Base-by-base conservation (phyloP, 2,797 vertebrate species). In the Macroramphosus scolopax region DNA sequence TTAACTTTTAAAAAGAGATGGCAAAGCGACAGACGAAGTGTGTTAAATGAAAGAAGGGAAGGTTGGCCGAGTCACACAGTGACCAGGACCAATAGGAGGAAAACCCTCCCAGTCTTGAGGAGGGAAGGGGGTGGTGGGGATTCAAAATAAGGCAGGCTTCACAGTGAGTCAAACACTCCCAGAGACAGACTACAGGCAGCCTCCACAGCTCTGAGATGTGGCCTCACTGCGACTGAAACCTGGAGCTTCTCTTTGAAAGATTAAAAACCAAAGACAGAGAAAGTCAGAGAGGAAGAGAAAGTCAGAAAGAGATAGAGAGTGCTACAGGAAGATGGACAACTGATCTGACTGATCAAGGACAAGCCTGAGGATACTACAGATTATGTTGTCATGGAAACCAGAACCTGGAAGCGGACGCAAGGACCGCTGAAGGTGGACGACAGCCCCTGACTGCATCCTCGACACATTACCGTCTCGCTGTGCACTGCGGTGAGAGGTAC, bases 311-410 rank as follows among this genome's bases (percentile, higher is more conserved):
- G 8, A 13, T 30, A 26, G 13, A 18, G 3, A 6, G 3, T 6
- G 20, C 20, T 6, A 37, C n/a, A 25, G 15, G 46, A 55, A 40
- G 57, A 82, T 80, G 78, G 66, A 45, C 64, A 61, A 61, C 60
- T 56, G 83, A 81, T 51, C 42, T 17, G 80, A 77, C 32, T 46
- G 43, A 51, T 24, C 42, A 17, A 71, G 39, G 58, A 77, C 63
- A 61, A 77, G 53, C 67, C 68, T 61, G 42, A 70, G 80, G 84
- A 84, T 81, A 80, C 75, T 77, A 75, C 70, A 71, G 68, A 81
- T 74, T 74, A 75, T 71, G 84, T 88, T 85, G 77, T 81, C 82
- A 90, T 90, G 88, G 88, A 86, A 85, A 84, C 84, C 65, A 34
- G 43, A 73, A 72, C 72, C 68, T 80, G 85, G 86, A 85, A 76